Evolutionary conservation across 2,888 invertebrate species (phyloP), one percentile per base, ranked within the genome.

Genomic region (Callyntrura guangdongensis): DNA sequence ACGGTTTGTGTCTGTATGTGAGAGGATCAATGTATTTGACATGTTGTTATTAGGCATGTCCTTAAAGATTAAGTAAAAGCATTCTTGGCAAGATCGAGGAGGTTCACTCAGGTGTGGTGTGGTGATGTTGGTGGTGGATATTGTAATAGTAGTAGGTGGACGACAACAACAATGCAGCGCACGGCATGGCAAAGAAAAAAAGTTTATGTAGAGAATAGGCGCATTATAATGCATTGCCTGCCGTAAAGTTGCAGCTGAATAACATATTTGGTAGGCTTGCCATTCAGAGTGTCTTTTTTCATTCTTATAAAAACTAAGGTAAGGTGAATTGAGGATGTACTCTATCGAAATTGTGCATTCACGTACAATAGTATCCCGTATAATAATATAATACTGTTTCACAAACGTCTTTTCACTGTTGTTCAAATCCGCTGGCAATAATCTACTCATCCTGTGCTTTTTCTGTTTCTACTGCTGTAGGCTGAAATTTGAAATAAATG

Each of bases 21-120:
- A 47, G 12, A 79, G 77, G 77, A 79, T 79, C 77, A 79, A 79
- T 79, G 77, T 14, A 56, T 82, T 82, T 82, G 82, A 82, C 82
- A 82, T 59, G 82, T 82, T 82, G 82, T 82, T 82, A 82, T 82
- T 82, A 82, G 82, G 45, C 61, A 64, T 82, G 82, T 64, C 82
- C 61, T 82, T 53, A 82, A 56, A 82, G 61, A 82, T 64, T 61
- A 64, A 61, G 61, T 67, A 11, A 36, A 36, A 67, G 61, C 12
- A 79, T 79, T 79, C 53, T 79, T 56, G 53, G 53, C 25, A n/a
- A 14, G 56, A 79, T 82, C 47, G 59, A 59, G 81, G 59, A 81
- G 81, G 59, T 59, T 81, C 81, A 74, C 49, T 79, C 77, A 82
- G 82, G 61, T 82, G 61, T 64, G 82, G 82, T 81, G 81, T 53